These are phyloP conservation scores for Himalopsyche phryganea DNA, from an alignment of 1,140 invertebrate species.

Conservation along the genomic window DNA sequence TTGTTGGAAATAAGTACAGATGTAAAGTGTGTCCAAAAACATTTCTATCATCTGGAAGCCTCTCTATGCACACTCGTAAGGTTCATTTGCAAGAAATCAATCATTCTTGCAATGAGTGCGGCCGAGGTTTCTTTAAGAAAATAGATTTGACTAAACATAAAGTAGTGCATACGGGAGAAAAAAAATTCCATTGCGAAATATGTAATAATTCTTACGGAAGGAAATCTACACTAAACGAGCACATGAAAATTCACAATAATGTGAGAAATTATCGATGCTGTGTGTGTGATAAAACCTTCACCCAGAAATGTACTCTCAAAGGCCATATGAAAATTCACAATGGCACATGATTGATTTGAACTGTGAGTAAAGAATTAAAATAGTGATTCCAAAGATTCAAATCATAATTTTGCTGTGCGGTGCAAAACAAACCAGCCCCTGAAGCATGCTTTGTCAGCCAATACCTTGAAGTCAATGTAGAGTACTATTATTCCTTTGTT, in stretches of 20 bases:
- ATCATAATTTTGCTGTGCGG: too few relatives aligned
- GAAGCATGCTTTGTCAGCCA: too few relatives aligned
- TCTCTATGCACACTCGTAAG: conserved; percentile 39
- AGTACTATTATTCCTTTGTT: too few relatives aligned
- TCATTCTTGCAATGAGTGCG: conserved; percentile 43
- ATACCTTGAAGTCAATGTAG: too few relatives aligned
- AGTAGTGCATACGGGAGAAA: conserved; percentile 51
- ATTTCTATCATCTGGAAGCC: conserved; percentile 39
- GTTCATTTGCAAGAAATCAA: conserved; percentile 42
- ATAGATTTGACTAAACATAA: conserved; percentile 47
- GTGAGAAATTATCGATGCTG: conserved; percentile 45
- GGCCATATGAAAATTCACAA: conserved; percentile 40
- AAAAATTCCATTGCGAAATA: conserved; percentile 51
- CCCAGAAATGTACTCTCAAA: conserved; percentile 44
- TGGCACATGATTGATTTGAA: too few relatives aligned
- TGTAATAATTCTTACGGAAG: conserved; percentile 48
- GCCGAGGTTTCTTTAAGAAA: conserved; percentile 41
- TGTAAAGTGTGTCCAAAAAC: conserved; percentile 43
- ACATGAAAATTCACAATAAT: conserved; percentile 71
- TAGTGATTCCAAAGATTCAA: too few relatives aligned
- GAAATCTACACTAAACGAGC: conserved; percentile 61
- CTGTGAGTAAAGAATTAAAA: too few relatives aligned
- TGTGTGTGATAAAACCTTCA: conserved; percentile 43
- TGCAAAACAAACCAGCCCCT: too few relatives aligned
- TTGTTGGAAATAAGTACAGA: conserved; percentile 36